Evolutionary conservation across 2,113 vertebrate species (phyloP).

Genomic region (Pseudopodoces humilis): DNA sequence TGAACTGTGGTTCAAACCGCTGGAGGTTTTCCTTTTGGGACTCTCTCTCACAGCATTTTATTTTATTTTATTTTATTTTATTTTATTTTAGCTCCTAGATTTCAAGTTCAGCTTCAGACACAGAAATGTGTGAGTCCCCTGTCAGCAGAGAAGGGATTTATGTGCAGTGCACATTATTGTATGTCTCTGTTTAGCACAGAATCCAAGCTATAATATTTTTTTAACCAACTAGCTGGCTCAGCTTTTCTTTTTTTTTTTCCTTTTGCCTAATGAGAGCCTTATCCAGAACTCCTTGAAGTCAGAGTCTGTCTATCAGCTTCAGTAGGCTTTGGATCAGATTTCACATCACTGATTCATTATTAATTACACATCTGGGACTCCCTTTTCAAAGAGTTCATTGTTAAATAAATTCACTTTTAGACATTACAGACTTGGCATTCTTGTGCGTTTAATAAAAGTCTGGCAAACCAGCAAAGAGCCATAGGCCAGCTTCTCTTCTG

Average conservation of each 20-base stretch:
- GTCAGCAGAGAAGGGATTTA: slow-evolving; percentile 19
- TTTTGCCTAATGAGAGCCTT: slow-evolving; percentile 52
- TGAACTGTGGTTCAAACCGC: not conserved
- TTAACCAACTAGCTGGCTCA: slow-evolving; percentile 31
- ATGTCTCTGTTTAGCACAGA: not conserved
- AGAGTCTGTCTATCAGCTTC: slow-evolving; percentile 55
- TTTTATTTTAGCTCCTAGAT: slow-evolving; percentile 27
- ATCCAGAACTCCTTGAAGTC: slow-evolving; percentile 53
- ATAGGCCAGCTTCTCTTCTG: slow-evolving; percentile 32
- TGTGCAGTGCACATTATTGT: not conserved
- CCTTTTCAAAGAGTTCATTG: slow-evolving; percentile 64
- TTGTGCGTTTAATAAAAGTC: slow-evolving; percentile 58
- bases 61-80: not conserved
- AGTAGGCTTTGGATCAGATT: slow-evolving; percentile 63
- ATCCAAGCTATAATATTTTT: slow-evolving; percentile 31
- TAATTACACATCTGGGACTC: slow-evolving; percentile 64
- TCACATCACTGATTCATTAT: slow-evolving; percentile 64
- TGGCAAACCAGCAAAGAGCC: slow-evolving; percentile 47
- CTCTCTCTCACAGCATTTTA: not conserved
- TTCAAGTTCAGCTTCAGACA: slow-evolving; percentile 39
- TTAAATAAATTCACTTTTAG: slow-evolving; percentile 63
- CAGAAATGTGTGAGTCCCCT: slow-evolving; percentile 23
- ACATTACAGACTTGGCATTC: slow-evolving; percentile 58
- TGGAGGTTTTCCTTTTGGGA: slow-evolving; percentile 17
- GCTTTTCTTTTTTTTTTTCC: not conserved